Conservation (phyloP, 2,797 vertebrate genomes). For the Urocyon cinereoargenteus region DNA sequence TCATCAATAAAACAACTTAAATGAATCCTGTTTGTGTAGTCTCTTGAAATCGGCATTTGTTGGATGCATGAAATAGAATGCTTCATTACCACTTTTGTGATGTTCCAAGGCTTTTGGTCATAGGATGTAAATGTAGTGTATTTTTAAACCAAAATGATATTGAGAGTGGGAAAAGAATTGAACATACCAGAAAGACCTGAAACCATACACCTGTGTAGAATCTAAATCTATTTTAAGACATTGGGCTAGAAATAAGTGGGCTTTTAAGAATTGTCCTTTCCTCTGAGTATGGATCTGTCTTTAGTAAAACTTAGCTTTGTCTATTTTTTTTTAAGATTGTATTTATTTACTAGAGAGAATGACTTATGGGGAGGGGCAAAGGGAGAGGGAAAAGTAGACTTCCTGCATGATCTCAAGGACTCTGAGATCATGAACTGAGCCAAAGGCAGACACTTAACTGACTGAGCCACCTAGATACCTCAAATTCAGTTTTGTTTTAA, state of each 20-base stretch:
- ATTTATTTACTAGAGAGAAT: no score
- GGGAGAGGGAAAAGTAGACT: no score
- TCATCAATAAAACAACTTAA: constrained; percentile 88
- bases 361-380: no score
- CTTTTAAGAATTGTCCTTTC: background rate
- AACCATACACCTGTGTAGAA: background rate
- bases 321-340: background rate
- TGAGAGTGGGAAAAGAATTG: background rate
- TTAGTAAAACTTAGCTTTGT: background rate
- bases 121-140: background rate
- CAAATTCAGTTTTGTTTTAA: background rate
- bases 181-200: background rate
- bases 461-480: no score
- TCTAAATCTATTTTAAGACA: background rate
- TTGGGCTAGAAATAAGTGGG: background rate
- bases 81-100: constrained; percentile 57
- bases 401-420: no score
- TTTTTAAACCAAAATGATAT: constrained; percentile 50
- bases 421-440: no score
- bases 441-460: no score
- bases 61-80: constrained; percentile 48
- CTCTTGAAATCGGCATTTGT: constrained; percentile 70
- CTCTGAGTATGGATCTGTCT: background rate
- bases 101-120: constrained; percentile 41
- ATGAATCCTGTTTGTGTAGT: constrained; percentile 81